Conservation (phyloP, 2,888 invertebrate genomes). For the Hyalella azteca region DNA sequence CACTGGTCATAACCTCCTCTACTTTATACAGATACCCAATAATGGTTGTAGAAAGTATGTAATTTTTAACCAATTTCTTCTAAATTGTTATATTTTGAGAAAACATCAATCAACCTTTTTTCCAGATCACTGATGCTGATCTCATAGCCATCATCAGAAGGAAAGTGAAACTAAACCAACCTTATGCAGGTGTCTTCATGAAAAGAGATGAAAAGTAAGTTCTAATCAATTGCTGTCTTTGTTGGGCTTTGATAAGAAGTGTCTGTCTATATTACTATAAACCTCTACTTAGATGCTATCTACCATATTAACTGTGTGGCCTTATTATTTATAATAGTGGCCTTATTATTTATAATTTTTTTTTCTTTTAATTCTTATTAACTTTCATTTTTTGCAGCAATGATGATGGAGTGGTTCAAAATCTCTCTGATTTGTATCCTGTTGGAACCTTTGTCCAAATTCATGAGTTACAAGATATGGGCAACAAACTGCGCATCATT, state of each 20-base stretch:
- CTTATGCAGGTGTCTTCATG: conserved; percentile 95
- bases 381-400: conserved; percentile 66
- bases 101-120: background rate
- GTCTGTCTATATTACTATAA: too few relatives aligned
- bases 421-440: conserved; percentile 82
- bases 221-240: background rate
- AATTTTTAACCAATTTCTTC: background rate
- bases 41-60: too few relatives aligned
- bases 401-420: conserved; percentile 83
- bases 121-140: conserved; percentile 80
- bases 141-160: conserved; percentile 87
- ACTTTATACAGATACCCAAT: too few relatives aligned
- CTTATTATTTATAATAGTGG: too few relatives aligned
- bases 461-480: conserved; percentile 94
- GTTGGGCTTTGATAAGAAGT: too few relatives aligned
- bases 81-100: background rate
- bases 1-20: too few relatives aligned
- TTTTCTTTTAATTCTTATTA: too few relatives aligned
- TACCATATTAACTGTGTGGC: too few relatives aligned
- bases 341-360: too few relatives aligned
- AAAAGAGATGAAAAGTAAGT: conserved; percentile 84
- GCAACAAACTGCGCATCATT: conserved; percentile 85
- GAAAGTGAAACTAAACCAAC: conserved; percentile 94
- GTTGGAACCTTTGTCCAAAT: conserved; percentile 98
- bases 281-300: too few relatives aligned